These are phyloP conservation scores for Pararge aegeria DNA, from an alignment of 1,140 invertebrate species.

Conservation along the genomic window DNA sequence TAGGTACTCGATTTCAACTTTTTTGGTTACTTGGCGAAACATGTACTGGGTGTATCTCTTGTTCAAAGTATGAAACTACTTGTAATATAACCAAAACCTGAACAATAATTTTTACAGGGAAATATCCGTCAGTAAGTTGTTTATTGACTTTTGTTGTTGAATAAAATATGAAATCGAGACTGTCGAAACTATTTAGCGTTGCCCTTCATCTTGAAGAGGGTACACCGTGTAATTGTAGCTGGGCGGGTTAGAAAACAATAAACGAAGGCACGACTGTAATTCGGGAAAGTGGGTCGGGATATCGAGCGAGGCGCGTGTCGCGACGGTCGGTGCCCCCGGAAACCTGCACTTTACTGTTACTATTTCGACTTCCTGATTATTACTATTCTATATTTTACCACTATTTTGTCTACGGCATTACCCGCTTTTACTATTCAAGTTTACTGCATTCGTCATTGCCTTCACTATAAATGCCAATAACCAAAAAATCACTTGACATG, in stretches of 20 bases:
- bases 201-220: constrained; percentile 9
- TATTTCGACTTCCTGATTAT: no score
- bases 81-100: background rate
- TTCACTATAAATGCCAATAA: no score
- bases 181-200: constrained; percentile 8
- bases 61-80: no score
- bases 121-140: background rate
- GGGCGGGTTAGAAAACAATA: constrained; percentile 15
- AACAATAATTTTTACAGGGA: background rate
- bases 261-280: constrained; percentile 16
- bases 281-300: constrained; percentile 22
- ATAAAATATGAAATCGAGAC: constrained; percentile 4
- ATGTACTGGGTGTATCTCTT: no score
- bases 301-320: constrained; percentile 23
- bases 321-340: constrained; percentile 22
- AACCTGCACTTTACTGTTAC: constrained; percentile 19
- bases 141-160: background rate
- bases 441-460: no score
- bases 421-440: no score
- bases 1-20: no score
- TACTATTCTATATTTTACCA: no score
- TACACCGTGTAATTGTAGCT: constrained; percentile 9
- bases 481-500: no score
- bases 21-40: no score
- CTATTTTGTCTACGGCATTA: no score